Base-by-base conservation (phyloP, 2,888 invertebrate genomes). In the Parelbella ahira region DNA sequence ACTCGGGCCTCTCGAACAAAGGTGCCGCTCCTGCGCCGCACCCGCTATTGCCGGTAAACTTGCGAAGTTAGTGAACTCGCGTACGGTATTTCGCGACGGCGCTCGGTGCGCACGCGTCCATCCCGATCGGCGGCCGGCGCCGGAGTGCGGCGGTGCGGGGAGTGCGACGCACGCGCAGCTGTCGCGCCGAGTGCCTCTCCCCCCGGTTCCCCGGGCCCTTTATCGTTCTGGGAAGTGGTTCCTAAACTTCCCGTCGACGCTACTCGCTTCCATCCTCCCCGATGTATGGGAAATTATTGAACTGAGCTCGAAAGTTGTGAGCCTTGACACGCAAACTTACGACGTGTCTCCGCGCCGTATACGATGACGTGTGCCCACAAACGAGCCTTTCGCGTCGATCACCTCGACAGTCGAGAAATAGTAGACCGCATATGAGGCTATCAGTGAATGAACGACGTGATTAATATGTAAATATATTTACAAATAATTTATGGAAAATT, bases 161-260 rank as follows among this genome's bases (percentile, higher is more conserved):
- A 54, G 56, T 64, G 67, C 74, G 74, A 69, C 78, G 80, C 80
- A 60, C 71, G 76, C 83, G 83, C 83, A 80, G 83, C 82, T 82
- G 82, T 79, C 83, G 78, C 70, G 67, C 68, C 70, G 62, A 63
- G 68, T 55, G 62, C 63, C 61, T 52, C 63, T 60, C 51, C 63
- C 30, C 55, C 49, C 39, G 60, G 46, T 44, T 51, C 47, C 51
- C 62, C 67, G 66, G 73, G 74, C 80, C 82, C 83, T 79, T 78
- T 80, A 82, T 83, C 84, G 84, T 86, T 86, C 86, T 86, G 84
- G 86, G 86, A 84, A 87, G 82, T 84, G 82, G 86, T 84, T 87
- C 86, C 86, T 83, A 78, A 82, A 73, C 83, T 84, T 87, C 86
- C 86, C 86, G 75, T 70, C 68, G 58, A 73, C 68, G 81, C 78